phyloP scores from a whole-genome alignment of 2,113 vertebrate species.

The Myodes glareolus region DNA sequence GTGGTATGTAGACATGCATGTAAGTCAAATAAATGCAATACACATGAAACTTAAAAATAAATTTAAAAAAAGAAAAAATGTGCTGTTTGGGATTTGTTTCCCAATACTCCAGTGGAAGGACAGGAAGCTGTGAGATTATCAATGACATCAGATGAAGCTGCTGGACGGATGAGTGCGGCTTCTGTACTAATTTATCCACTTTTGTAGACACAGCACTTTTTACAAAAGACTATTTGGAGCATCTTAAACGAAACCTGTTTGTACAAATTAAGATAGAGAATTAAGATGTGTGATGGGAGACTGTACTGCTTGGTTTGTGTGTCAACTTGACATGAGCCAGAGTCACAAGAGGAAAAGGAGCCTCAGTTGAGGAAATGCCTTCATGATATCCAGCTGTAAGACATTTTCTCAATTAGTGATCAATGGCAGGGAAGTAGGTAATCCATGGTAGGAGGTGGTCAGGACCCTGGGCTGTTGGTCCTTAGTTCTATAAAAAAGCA shows the following conservation, averaged over 20 bases:
- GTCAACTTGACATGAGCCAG: not conserved
- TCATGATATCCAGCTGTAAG: not conserved
- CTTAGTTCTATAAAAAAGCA: not conserved
- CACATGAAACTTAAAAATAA: not conserved
- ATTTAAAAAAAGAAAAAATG: not conserved
- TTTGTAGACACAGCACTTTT: not conserved
- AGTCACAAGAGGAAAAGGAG: not conserved
- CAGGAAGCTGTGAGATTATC: not conserved
- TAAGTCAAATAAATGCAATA: not conserved
- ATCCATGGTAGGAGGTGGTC: too few species aligned
- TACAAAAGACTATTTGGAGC: not conserved
- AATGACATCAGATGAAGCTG: not conserved
- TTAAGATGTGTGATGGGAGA: not conserved
- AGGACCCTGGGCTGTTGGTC: too few species aligned
- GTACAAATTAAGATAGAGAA: slow-evolving; percentile 1
- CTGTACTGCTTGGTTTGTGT: too few species aligned
- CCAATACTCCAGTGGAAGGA: not conserved
- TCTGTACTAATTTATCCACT: not conserved
- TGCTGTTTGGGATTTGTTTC: not conserved
- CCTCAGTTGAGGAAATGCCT: not conserved
- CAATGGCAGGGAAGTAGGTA: too few species aligned
- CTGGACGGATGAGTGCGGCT: not conserved
- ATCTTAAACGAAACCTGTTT: not conserved
- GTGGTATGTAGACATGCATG: not conserved
- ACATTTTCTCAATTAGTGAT: not conserved